These are phyloP conservation scores for Squalus acanthias DNA, from an alignment of 2,797 vertebrate genomes.

Conservation along the genomic window DNA sequence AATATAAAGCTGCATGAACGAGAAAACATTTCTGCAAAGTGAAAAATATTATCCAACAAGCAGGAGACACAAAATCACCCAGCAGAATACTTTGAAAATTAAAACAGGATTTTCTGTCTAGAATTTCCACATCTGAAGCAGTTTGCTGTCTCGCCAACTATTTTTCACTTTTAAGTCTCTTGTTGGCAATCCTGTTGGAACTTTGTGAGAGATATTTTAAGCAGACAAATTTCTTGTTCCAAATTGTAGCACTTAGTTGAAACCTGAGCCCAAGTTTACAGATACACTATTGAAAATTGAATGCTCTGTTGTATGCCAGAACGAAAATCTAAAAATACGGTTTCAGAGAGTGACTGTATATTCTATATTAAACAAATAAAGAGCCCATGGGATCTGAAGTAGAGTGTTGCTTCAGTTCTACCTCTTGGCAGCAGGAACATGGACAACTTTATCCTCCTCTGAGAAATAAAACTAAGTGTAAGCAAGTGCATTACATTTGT, in stretches of 20 bases:
- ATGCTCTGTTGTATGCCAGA: slow-evolving; percentile 1
- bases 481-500: background rate
- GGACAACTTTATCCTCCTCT: slow-evolving; percentile 11
- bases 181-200: slow-evolving; percentile 17
- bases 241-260: slow-evolving; percentile 18
- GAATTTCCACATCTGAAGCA: background rate
- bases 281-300: slow-evolving; percentile 13
- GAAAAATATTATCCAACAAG: background rate
- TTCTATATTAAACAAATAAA: slow-evolving; percentile 3
- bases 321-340: background rate
- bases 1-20: background rate
- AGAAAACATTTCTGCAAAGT: background rate
- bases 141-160: background rate
- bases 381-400: background rate
- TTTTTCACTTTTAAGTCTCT: background rate
- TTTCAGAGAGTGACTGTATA: slow-evolving; percentile 3
- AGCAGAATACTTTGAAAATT: background rate
- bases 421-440: background rate
- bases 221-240: background rate
- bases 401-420: background rate
- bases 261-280: slow-evolving; percentile 28
- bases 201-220: slow-evolving; percentile 29
- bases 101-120: background rate
- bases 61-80: background rate
- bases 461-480: background rate